A percentile compares a stretch with the other conserved stretches of the same genome.
Conservation (phyloP, 1,140 invertebrate genomes). For the Eurosta solidaginis region DNA sequence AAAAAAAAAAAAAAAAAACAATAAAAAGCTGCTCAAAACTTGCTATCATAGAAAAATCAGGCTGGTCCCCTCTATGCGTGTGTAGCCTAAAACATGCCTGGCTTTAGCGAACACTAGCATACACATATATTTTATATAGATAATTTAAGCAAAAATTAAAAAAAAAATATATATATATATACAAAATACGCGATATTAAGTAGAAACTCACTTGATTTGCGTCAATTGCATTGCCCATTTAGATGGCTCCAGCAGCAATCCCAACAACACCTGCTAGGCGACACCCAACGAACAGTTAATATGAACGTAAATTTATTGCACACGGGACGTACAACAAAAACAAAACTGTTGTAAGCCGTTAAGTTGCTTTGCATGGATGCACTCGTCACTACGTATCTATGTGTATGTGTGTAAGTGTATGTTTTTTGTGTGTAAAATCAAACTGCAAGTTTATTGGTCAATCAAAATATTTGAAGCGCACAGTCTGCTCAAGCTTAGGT, state of each 20-base stretch:
- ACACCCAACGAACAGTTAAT: not conserved
- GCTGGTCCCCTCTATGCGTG: too few species aligned
- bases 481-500: not conserved
- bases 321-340: not conserved
- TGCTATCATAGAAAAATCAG: too few species aligned
- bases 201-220: not conserved
- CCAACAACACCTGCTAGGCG: not conserved
- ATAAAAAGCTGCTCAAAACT: too few species aligned
- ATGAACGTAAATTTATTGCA: not conserved
- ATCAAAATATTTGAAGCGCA: constrained; percentile 17
- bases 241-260: not conserved
- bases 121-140: not conserved
- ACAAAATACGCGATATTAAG: not conserved
- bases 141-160: not conserved
- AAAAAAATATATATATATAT: too few species aligned
- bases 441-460: constrained; percentile 25
- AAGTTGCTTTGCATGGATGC: not conserved
- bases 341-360: too few species aligned
- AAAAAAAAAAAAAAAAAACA: too few species aligned
- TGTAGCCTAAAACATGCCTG: too few species aligned
- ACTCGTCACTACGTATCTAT: not conserved
- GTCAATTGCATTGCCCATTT: not conserved
- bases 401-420: not conserved
- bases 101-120: too few species aligned
- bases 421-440: not conserved